Evolutionary conservation across 2,113 vertebrate genomes (phyloP), one percentile per base, ranked within the genome.

Genomic region (Plecturocebus donacophilus): DNA sequence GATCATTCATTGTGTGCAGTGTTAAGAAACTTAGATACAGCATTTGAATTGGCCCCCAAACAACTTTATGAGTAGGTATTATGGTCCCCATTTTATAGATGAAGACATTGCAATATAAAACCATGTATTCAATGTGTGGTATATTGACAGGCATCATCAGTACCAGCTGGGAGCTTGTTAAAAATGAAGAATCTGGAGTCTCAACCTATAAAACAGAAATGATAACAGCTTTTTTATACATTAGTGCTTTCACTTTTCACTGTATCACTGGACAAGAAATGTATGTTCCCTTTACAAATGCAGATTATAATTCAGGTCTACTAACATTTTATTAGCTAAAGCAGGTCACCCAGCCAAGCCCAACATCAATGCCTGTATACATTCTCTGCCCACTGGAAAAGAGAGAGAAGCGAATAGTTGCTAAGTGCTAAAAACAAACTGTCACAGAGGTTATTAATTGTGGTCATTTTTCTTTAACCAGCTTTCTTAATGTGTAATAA

Each of bases 111-210:
- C 45, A 3, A 45, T 66, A 23, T 30, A 81, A 54, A 7, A 77
- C 14, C 5, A 56, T 61, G 23, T 71, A 14, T 7, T 82, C 49
- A 71, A 80, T 23, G 23, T 87, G 64, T 23, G 38, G 23, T 56
- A 83, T 11, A 88, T 47, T 2, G 0, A 58, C 6, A 14, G 19
- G 14, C 56, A 94, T 70, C 70, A 80, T 68, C 32, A 81, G 16
- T 5, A 75, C 30, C 66, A 61, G 47, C 16, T 76, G 64, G 79
- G 64, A 94, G 21, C 73, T 95, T 92, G 68, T 96, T 96, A 90
- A 94, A 97, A 94, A 32, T 87, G 81, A 94, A 92, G 27, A 90
- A 77, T 94, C 61, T 96, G n/a, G 16, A 92, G 13, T 79, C 38
- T 52, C 56, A 42, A 10, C 49, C 58, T 81, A 71, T 70, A 20